phyloP scores from a whole-genome alignment of 2,888 invertebrate genomes.

The Cyrtodaria siliqua region DNA sequence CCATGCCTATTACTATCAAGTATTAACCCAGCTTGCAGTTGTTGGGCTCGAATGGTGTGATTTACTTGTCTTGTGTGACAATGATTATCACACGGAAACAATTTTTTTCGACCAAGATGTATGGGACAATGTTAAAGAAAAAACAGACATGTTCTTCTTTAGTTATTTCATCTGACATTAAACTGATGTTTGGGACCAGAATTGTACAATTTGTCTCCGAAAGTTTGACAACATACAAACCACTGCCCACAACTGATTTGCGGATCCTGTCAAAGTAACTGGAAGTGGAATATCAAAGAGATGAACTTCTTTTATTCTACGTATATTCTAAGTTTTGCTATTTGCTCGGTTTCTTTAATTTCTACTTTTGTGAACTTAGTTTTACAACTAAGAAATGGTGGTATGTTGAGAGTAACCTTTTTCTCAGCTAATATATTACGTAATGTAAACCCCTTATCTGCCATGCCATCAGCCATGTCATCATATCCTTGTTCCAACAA shows the following conservation, averaged over 20 bases:
- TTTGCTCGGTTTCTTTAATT: conserved; percentile 31
- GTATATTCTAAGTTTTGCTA: conserved; percentile 38
- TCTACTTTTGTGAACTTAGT: conserved; percentile 36
- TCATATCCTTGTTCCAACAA: conserved; percentile 37
- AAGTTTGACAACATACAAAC: conserved; percentile 49
- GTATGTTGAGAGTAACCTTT: conserved; percentile 15
- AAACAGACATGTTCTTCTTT: conserved; percentile 9
- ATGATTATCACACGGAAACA: conserved; percentile 29
- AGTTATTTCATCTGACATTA: conserved; percentile 10
- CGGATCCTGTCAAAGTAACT: conserved; percentile 34
- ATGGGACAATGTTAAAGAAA: conserved; percentile 10
- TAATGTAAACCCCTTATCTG: conserved; percentile 44
- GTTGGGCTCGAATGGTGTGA: conserved; percentile 24
- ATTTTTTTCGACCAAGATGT: conserved; percentile 17
- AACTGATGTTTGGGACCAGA: conserved; percentile 10
- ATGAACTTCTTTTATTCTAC: conserved; percentile 43
- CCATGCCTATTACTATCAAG: conserved; percentile 42
- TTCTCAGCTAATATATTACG: conserved; percentile 28
- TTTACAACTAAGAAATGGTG: conserved; percentile 33
- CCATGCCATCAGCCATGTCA: conserved; percentile 49
- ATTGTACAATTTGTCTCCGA: conserved; percentile 38
- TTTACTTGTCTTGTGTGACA: conserved; percentile 53
- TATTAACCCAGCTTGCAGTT: conserved; percentile 44
- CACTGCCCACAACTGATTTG: conserved; percentile 56
- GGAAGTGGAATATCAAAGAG: conserved; percentile 40